These are phyloP conservation scores for Sycophila texana DNA, from an alignment of 2,888 invertebrate species.

Conservation along the genomic window DNA sequence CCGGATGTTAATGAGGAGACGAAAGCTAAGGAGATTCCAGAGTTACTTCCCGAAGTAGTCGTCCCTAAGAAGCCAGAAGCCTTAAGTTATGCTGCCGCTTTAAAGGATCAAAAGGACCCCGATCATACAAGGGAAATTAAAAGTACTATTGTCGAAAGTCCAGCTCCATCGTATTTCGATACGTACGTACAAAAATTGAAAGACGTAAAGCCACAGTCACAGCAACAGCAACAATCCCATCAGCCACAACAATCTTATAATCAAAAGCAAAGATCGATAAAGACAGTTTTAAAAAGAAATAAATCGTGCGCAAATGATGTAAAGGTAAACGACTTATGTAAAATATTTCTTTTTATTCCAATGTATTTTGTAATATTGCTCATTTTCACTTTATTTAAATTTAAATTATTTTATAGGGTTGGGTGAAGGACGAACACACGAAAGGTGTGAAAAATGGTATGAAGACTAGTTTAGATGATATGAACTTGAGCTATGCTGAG, in stretches of 20 bases:
- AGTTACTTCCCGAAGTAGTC: slow-evolving; percentile 17
- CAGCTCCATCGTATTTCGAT: slow-evolving; percentile 46
- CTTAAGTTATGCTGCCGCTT: slow-evolving; percentile 50
- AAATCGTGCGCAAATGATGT: slow-evolving; percentile 49
- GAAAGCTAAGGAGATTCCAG: slow-evolving; percentile 35
- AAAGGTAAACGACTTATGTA: slow-evolving; percentile 21
- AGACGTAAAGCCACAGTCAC: slow-evolving; percentile 43
- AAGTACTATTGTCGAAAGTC: slow-evolving; percentile 36
- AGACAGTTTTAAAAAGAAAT: slow-evolving; percentile 59
- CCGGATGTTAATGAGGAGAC: slow-evolving; percentile 65
- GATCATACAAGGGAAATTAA: slow-evolving; percentile 44
- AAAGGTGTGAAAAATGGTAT: slow-evolving; percentile 51
- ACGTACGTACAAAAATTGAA: slow-evolving; percentile 45
- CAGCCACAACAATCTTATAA: slow-evolving; percentile 17
- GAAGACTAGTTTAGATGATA: slow-evolving; percentile 39
- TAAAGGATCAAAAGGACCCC: slow-evolving; percentile 46
- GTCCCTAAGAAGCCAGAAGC: slow-evolving; percentile 40
- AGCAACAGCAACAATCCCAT: neutral
- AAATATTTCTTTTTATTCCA: neutral
- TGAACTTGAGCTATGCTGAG: slow-evolving; percentile 37
- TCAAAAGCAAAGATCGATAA: slow-evolving; percentile 55
- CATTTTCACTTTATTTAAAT: neutral
- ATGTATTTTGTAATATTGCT: neutral
- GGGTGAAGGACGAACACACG: slow-evolving; percentile 35
- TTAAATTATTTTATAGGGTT: slow-evolving; percentile 22